Evolutionary conservation across 2,113 vertebrate genomes (phyloP), one percentile per base, ranked within the genome.

Genomic region (Lepus europaeus): DNA sequence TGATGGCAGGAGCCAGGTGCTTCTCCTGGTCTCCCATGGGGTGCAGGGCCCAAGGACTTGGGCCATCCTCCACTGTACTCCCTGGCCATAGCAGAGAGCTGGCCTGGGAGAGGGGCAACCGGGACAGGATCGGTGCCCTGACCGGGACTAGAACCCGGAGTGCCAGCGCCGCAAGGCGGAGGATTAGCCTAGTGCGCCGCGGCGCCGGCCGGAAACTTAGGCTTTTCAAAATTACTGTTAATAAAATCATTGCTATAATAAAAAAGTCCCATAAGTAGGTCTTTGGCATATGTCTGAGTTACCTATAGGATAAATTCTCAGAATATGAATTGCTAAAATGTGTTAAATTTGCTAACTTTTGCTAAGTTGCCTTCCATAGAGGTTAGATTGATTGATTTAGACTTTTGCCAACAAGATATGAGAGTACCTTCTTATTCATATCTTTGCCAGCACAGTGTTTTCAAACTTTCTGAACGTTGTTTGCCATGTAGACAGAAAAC

Each of bases 271-370:
- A 14, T 27, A 68, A 63, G 27, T 83, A 83, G 70, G 25, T 68
- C 45, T 61, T 90, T 84, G 36, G 64, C 33, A 90, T 4, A 8
- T 31, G 23, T 51, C 11, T 80, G 14, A 76, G 10, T 81, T 94
- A 63, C 33, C 64, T 86, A 33, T 29, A 72, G 19, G 29, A 66
- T 90, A 78, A 69, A 78, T 77, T 78, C 20, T 84, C 3, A n/a
- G 63, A 73, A 78, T 45, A 20, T 79, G 69, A 96, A 84, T 88
- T 94, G 31, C 16, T 12, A 74, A 81, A 70, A 76, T 45, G 36
- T 51, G 45, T 90, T 68, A 77, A 27, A 89, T 87, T 78, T 83
- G 64, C 93, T 16, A 91, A 83, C 59, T 95, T 51, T 81, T 86
- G 23, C 6, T 91, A 33, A 74, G 84, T 63, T 68, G 20, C 22